Conservation (phyloP, 2,888 invertebrate species). For the Drosophila meridiana region DNA sequence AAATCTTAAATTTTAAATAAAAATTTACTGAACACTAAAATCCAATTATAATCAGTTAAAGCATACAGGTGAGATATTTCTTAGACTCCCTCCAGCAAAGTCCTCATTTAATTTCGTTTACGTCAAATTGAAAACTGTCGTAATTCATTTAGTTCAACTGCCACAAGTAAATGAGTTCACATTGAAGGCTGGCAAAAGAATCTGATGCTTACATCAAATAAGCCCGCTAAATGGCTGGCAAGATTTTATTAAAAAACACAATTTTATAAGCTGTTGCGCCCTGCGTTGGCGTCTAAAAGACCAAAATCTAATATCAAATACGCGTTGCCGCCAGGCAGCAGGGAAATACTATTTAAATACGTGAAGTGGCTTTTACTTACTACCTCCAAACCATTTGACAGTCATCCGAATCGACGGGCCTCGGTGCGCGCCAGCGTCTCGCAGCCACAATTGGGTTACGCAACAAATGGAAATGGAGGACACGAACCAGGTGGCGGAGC, state of each 20-base stretch:
- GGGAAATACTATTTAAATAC: constrained; percentile 54
- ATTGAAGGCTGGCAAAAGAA: neutral
- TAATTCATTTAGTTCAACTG: neutral
- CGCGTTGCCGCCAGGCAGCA: constrained; percentile 26
- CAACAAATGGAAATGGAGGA: constrained; percentile 86
- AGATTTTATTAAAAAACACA: constrained; percentile 66
- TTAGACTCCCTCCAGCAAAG: neutral
- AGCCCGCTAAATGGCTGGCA: constrained; percentile 2
- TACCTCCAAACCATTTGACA: constrained; percentile 39
- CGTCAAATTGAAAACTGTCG: neutral
- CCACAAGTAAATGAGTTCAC: neutral
- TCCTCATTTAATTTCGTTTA: neutral
- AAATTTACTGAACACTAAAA: neutral
- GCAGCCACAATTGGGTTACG: constrained; percentile 85
- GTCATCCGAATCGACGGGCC: constrained; percentile 81
- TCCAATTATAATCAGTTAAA: neutral
- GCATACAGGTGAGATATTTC: neutral
- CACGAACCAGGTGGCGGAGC: constrained; percentile 39
- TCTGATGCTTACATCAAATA: neutral
- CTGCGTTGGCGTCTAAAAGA: constrained; percentile 29
- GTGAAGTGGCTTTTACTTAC: constrained; percentile 18
- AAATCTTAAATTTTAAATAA: neutral
- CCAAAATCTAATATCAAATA: constrained; percentile 64
- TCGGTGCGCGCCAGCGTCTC: constrained; percentile 81
- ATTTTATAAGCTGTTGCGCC: constrained; percentile 69